Conservation (phyloP, 2,113 vertebrate genomes). For the Progne subis region DNA sequence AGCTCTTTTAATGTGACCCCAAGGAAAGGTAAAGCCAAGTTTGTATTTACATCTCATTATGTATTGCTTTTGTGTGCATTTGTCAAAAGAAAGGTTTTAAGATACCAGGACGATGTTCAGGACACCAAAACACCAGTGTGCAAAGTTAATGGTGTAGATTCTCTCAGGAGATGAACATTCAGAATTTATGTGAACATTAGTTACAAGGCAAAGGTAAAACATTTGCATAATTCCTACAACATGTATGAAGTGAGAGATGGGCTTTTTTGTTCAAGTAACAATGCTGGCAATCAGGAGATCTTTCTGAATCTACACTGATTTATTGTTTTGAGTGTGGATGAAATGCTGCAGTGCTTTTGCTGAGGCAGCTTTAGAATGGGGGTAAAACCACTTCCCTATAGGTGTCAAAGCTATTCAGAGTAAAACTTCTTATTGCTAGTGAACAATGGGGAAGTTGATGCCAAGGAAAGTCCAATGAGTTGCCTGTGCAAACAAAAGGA, state of each 20-base stretch:
- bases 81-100: not conserved
- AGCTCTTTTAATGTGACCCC: not conserved
- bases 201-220: not conserved
- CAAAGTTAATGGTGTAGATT: not conserved
- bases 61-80: not conserved
- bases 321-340: not conserved
- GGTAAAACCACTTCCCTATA: not conserved
- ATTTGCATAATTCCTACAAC: not conserved
- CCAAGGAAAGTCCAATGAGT: not conserved
- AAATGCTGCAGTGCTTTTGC: not conserved
- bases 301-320: not conserved
- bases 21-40: not conserved
- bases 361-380: not conserved
- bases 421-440: not conserved
- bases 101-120: not conserved
- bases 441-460: not conserved
- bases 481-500: not conserved
- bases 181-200: not conserved
- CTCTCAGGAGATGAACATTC: not conserved
- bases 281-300: not conserved
- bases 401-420: not conserved
- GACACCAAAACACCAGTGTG: not conserved
- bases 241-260: not conserved
- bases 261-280: not conserved
- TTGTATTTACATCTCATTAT: not conserved